Evolutionary conservation across 1,140 invertebrate species (phyloP).

Genomic region (Caerostris darwini): DNA sequence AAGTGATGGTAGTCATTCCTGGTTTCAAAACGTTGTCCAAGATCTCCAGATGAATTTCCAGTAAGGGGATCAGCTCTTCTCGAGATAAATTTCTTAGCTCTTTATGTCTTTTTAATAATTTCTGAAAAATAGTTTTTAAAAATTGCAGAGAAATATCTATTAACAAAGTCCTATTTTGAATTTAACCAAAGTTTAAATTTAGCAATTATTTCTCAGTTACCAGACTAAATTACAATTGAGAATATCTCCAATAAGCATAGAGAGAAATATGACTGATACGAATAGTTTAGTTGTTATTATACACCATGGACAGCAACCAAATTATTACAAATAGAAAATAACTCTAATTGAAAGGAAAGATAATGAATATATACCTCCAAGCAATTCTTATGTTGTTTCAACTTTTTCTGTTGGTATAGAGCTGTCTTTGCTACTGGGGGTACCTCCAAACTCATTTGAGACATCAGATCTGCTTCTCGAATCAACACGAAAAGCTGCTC

Average conservation of each 20-base stretch:
- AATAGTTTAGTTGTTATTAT: too few species aligned
- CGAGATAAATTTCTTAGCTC: constrained; percentile 32
- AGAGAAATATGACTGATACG: too few species aligned
- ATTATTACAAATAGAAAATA: too few species aligned
- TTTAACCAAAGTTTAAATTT: too few species aligned
- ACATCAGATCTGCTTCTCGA: constrained; percentile 92
- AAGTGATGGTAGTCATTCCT: constrained; percentile 44
- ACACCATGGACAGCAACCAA: too few species aligned
- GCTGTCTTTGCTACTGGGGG: constrained; percentile 91
- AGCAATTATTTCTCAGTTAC: too few species aligned
- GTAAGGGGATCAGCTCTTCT: constrained; percentile 44
- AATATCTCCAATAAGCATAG: too few species aligned
- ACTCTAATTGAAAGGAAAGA: too few species aligned
- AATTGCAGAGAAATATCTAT: too few species aligned
- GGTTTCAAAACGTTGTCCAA: constrained; percentile 36
- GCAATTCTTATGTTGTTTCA: constrained; percentile 53
- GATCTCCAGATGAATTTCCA: constrained; percentile 58
- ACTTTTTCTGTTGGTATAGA: constrained; percentile 44
- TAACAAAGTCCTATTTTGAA: too few species aligned
- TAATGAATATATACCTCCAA: constrained; percentile 52
- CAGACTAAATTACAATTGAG: too few species aligned
- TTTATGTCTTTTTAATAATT: constrained; percentile 35
- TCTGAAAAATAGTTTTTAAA: too few species aligned
- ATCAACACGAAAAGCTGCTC: constrained; percentile 84
- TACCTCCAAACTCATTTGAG: constrained; percentile 91